Conservation (phyloP, 2,113 vertebrate species). For the Grallaria varia region DNA sequence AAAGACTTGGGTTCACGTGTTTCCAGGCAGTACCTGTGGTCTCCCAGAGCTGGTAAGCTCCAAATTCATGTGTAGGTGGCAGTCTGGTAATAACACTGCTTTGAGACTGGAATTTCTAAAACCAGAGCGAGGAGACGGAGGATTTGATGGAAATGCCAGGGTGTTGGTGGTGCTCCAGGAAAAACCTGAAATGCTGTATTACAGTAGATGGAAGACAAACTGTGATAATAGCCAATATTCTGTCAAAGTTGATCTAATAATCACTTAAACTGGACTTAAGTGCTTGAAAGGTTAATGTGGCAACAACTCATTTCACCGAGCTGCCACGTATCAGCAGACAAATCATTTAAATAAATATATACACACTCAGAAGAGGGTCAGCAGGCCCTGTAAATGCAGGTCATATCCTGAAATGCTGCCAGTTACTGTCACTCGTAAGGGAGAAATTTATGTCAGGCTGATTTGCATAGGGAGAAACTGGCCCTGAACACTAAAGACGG, state of each 20-base stretch:
- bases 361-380: neutral
- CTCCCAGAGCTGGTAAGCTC: neutral
- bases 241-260: conserved; percentile 40
- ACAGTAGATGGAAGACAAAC: neutral
- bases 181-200: neutral
- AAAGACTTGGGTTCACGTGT: fast-evolving
- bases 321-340: neutral
- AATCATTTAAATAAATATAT: conserved; percentile 42
- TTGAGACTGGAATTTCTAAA: neutral
- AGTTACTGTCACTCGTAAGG: neutral
- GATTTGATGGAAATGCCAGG: neutral
- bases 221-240: conserved; percentile 2
- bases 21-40: neutral
- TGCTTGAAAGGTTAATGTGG: conserved; percentile 20
- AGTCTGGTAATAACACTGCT: neutral
- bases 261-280: conserved; percentile 4
- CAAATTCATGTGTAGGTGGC: fast-evolving
- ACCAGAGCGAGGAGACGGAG: neutral
- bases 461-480: neutral
- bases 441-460: neutral
- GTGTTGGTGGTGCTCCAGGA: neutral
- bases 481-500: neutral
- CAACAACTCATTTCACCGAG: neutral
- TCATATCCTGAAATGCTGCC: neutral
- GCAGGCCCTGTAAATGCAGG: neutral